Evolutionary conservation across 2,888 invertebrate genomes (phyloP).

Genomic region (Troglohyphantes excavatus): DNA sequence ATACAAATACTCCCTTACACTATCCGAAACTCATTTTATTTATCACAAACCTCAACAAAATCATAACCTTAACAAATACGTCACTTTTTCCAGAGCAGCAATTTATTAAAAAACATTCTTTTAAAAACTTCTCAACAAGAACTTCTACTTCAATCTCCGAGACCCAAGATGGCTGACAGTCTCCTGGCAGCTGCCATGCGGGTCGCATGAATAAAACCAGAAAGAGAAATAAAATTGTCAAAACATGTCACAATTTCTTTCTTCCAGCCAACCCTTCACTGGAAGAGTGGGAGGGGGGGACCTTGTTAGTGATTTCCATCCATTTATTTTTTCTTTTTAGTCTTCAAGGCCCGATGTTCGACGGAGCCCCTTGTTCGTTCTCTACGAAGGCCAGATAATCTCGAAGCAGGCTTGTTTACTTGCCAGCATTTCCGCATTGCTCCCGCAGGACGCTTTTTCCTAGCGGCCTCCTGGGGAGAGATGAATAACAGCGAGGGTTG

Average conservation of each 20-base stretch:
- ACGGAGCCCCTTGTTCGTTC: constrained; percentile 8
- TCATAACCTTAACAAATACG: no score
- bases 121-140: background rate
- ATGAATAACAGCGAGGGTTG: background rate
- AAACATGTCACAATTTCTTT: constrained; percentile 40
- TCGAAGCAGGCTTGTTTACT: constrained; percentile 7
- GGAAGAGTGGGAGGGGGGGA: background rate
- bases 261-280: background rate
- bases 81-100: no score
- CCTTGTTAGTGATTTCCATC: constrained; percentile 43
- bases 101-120: no score
- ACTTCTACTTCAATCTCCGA: background rate
- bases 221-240: constrained; percentile 24
- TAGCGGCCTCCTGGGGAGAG: constrained; percentile 4
- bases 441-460: background rate
- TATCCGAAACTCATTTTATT: no score
- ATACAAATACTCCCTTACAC: no score
- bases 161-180: background rate
- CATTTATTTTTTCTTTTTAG: constrained; percentile 6
- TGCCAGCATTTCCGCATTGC: constrained; percentile 59
- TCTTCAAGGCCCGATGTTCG: constrained; percentile 36
- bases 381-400: constrained; percentile 27
- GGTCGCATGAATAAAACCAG: no score
- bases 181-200: constrained; percentile 1
- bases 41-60: no score